Evolutionary conservation across 2,113 vertebrate species (phyloP), one percentile per base, ranked within the genome.

Genomic region (Petroica traversi): DNA sequence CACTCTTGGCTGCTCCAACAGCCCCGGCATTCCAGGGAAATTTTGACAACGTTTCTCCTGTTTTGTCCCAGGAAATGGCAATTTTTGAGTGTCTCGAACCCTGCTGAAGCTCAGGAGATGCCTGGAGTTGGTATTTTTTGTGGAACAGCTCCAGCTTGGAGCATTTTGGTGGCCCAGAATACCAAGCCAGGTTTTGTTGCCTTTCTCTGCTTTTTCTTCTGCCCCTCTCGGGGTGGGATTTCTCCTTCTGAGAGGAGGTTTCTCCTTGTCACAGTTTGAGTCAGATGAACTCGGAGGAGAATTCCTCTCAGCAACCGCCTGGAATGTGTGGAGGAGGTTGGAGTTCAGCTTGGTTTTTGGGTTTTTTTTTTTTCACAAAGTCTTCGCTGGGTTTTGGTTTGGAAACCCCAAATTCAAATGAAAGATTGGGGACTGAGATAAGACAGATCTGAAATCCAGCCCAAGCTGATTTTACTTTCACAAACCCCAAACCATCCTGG

Each of bases 241-340:
- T 23, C 40, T 63, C 71, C 33, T 78, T 74, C 29, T 12, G 14
- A 8, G 58, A 48, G 57, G 22, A 64, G 85, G 67, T 83, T 95
- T 96, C 43, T 85, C 58, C 84, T 71, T 43, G 74, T 95, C 94
- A 36, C 81, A 52, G 43, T 77, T 79, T 74, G 74, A 80, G 93
- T 77, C 43, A 52, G 85, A 59, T 61, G 87, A 95, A 94, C 81
- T 87, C 6, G 45, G 80, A 74, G 91, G 31, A 95, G 92, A 85
- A 95, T 88, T 93, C 73, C 75, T 94, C 92, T 80, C 81, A n/a
- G 81, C 89, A 96, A 19, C 94, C 28, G 0, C 59, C 79, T 94
- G 95, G 95, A 95, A 97, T 96, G 96, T 94, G 95, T 94, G 96
- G 94, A 95, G 95, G 95, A 95, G 91, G 96, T 26, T 82, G 92